These are phyloP conservation scores for Poeciliopsis paucimaculata DNA, from an alignment of 2,797 vertebrate species.

Conservation along the genomic window DNA sequence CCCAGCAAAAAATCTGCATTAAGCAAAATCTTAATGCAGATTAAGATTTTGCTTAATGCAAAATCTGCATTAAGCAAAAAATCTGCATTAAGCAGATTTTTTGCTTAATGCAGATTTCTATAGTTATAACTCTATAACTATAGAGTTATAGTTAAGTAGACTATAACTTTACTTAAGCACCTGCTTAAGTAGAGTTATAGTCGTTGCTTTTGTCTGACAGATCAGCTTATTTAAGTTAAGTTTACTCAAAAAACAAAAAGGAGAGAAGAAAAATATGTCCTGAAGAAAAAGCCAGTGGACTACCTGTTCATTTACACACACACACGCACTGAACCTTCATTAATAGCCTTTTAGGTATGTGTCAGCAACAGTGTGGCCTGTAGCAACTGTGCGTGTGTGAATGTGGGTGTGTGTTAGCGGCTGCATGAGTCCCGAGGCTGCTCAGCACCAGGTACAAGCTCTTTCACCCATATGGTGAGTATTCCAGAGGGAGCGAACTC, in stretches of 20 bases:
- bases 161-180: no score
- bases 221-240: background rate
- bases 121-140: no score
- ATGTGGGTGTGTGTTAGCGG: background rate
- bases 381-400: conserved; percentile 12
- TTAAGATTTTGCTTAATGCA: no score
- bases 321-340: conserved; percentile 31
- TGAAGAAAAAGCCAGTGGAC: background rate
- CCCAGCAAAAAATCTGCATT: background rate
- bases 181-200: background rate
- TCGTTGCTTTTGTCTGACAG: background rate
- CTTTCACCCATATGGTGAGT: conserved; percentile 68
- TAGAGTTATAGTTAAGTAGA: no score
- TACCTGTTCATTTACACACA: background rate
- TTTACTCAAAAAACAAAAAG: background rate
- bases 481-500: conserved; percentile 59
- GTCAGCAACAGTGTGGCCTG: conserved; percentile 20
- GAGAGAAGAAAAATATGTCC: background rate
- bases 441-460: conserved; percentile 61
- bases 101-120: no score
- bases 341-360: conserved; percentile 41
- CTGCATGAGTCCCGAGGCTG: conserved; percentile 35
- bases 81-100: no score
- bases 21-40: no score
- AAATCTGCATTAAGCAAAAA: no score